Base-by-base conservation (phyloP, 2,113 vertebrate species). In the Coregonus clupeaformis region DNA sequence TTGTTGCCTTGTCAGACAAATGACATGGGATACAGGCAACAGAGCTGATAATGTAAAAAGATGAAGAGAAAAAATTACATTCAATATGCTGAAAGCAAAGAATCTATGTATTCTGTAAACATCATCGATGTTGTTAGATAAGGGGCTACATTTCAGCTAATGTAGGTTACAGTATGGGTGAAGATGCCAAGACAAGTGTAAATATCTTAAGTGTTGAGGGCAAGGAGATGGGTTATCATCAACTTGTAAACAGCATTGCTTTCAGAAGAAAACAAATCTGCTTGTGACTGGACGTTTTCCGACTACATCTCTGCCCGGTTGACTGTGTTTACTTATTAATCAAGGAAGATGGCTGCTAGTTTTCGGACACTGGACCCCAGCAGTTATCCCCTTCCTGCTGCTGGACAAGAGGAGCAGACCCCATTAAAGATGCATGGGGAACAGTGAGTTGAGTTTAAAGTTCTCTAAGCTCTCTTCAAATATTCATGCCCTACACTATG, bases 291-390 rank as follows among this genome's bases (percentile, higher is more conserved):
- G 18, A 78, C 77, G 75, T 25, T 71, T 27, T 76, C 77, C 13
- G 71, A 75, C 76, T 81, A 77, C 75, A 32, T 80, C 82, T 85
- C 81, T 81, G 80, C 84, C 77, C 64, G 72, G 77, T 79, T 87
- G 83, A 30, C 76, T 69, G 77, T 90, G 78, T 86, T 92, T 80
- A 91, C 86, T 92, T 92, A 92, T 92, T 92, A 83, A 93, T 92
- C 75, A 79, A 84, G 77, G 84, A 32, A 62, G 71, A 63, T 20
- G 69, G 13, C 65, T 7, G 79, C 42, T 5, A 49, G 66, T 69
- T 73, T 76, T 80, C 74, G 45, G 79, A 85, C 77, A 89, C 68
- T 57, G 65, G 76, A 77, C 83, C 78, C 75, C 71, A 78, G 78
- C 81, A 76, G 81, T 89, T 88, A 83, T 73, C 73, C 36, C 82